A percentile compares a stretch with the other conserved stretches of the same genome.
phyloP scores from a whole-genome alignment of 2,113 vertebrate species.

The Hydrochoerus hydrochaeris region DNA sequence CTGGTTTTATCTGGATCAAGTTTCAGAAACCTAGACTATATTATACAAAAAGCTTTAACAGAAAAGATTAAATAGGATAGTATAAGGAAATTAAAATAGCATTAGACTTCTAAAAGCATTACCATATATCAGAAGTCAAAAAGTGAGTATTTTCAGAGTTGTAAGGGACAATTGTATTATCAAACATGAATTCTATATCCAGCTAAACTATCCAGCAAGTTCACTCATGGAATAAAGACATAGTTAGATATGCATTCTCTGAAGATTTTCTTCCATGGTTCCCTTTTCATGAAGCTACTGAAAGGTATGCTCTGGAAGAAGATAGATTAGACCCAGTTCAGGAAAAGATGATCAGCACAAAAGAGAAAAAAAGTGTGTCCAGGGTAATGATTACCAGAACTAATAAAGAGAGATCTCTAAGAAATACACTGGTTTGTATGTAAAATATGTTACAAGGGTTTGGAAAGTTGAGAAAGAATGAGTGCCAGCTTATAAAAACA shows the following conservation, averaged over 20 bases:
- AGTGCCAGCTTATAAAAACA: not conserved
- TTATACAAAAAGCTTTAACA: not conserved
- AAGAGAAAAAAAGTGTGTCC: too few species aligned
- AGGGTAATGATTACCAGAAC: not conserved
- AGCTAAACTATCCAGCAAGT: constrained; percentile 41
- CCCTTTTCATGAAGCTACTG: not conserved
- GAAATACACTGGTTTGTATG: too few species aligned
- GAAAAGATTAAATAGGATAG: not conserved
- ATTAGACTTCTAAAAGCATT: not conserved
- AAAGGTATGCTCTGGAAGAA: not conserved
- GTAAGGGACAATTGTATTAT: not conserved
- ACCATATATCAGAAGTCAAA: not conserved
- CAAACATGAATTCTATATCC: constrained; percentile 40
- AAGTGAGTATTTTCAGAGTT: not conserved
- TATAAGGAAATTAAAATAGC: not conserved
- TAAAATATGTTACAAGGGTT: not conserved
- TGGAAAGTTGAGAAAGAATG: not conserved
- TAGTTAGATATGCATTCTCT: not conserved
- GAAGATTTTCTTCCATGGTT: not conserved
- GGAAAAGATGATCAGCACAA: not conserved
- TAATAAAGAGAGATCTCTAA: not conserved
- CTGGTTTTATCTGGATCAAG: not conserved
- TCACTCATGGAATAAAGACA: not conserved
- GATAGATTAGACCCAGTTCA: not conserved
- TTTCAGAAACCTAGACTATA: not conserved